Percentiles rank a stretch among this genome's conserved stretches.
Conservation (phyloP, 2,797 vertebrate species). For the Hozukius guyotensis region DNA sequence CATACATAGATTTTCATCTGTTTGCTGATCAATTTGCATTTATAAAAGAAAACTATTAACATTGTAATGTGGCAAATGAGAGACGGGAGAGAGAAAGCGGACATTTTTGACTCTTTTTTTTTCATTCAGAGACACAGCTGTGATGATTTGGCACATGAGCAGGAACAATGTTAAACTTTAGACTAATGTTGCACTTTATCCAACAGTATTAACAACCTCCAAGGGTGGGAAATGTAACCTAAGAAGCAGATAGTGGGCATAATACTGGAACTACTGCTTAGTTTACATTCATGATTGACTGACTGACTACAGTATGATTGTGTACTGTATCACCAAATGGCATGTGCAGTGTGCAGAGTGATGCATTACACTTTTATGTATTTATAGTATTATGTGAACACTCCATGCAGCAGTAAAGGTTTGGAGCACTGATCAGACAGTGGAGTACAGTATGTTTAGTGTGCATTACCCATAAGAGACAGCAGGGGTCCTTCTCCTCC, state of each 20-base stretch:
- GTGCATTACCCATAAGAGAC: constrained; percentile 41
- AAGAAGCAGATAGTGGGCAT: background rate
- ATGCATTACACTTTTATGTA: constrained; percentile 27
- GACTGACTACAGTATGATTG: constrained; percentile 5
- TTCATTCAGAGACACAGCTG: constrained; percentile 10
- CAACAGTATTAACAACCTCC: constrained; percentile 52
- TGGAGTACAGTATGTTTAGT: background rate
- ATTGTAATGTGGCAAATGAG: constrained; percentile 25
- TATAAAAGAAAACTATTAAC: constrained; percentile 12
- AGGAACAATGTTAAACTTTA: constrained; percentile 27
- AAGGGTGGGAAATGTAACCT: constrained; percentile 22
- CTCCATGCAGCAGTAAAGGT: background rate
- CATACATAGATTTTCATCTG: constrained; percentile 6
- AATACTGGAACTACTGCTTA: constrained; percentile 28
- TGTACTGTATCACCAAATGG: background rate
- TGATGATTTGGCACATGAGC: constrained; percentile 13
- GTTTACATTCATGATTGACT: constrained; percentile 26
- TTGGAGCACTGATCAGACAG: background rate
- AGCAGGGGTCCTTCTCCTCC: constrained; percentile 71
- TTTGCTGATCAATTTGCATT: constrained; percentile 36
- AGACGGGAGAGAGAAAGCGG: constrained; percentile 12
- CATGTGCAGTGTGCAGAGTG: constrained; percentile 3
- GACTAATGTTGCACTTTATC: constrained; percentile 69
- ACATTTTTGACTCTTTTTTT: background rate
- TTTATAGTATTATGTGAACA: constrained; percentile 31